Base-by-base conservation (phyloP, 2,113 vertebrate genomes). In the Loxodonta africana region DNA sequence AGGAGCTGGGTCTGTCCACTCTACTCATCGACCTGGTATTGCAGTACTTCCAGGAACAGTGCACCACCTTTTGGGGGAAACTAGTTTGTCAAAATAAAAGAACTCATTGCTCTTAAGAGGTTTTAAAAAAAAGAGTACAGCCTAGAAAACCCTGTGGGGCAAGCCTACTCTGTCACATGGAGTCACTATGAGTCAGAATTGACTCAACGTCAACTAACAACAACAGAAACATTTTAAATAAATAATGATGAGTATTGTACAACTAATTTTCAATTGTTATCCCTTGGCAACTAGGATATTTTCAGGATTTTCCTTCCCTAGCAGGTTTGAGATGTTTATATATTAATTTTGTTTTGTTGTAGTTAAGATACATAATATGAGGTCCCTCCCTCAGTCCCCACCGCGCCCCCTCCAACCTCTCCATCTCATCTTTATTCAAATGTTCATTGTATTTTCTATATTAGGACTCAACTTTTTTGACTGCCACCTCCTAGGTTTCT, bases 291-390 rank as follows among this genome's bases (percentile, higher is more conserved):
- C 17, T 60, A 73, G 87, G 90, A 37, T 57, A 85, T 88, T 95
- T 80, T 95, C 37, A 82, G 21, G 15, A 63, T 93, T 94, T 83
- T 95, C 57, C 17, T 89, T 26, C 51, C 14, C 76, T 18, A 51
- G 3, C 41, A 83, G 20, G 21, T 86, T 88, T 84, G 69, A 95
- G 73, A 30, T 83, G 46, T 6, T 88, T 91, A 85, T 69, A 74
- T 88, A 82, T 87, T 90, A 80, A 57, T 89, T 90, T 88, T 84
- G 21, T 82, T 94, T 86, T 87, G 44, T 88, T 91, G 30, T 67
- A 48, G 8, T n/a, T 95, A 83, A 88, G 46, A 83, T 74, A 25
- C 3, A 14, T 30, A 46, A 81, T 48, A 63, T 53, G 81, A 69
- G 14, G 10, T 57, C 73, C 20, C 51, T 74, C 37, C 11, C 28